These are phyloP conservation scores for Anthrax anthrax DNA, from an alignment of 2,888 invertebrate genomes.

Conservation along the genomic window DNA sequence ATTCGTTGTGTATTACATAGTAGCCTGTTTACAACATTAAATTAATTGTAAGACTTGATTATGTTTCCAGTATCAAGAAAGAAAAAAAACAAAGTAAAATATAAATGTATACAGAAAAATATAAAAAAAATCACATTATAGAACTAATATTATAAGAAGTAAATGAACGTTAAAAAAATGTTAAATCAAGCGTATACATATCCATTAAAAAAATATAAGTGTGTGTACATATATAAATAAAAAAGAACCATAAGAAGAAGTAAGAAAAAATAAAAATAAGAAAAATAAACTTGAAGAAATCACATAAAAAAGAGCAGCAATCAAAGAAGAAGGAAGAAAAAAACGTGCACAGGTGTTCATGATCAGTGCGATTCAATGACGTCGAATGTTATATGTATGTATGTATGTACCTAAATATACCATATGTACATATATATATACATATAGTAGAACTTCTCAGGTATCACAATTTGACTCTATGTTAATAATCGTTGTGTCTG, in stretches of 20 bases:
- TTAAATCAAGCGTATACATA: neutral
- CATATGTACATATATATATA: too few relatives aligned
- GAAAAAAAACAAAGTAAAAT: too few relatives aligned
- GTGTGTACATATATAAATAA: too few relatives aligned
- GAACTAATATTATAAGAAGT: too few relatives aligned
- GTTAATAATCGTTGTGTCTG: neutral
- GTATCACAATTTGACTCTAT: neutral
- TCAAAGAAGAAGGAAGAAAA: constrained; percentile 4
- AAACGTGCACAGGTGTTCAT: constrained; percentile 20
- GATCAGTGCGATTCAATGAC: constrained; percentile 12
- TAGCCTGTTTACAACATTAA: too few relatives aligned
- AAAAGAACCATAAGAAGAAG: neutral
- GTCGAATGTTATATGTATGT: neutral
- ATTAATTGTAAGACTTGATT: too few relatives aligned
- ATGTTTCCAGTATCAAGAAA: too few relatives aligned
- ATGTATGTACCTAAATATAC: too few relatives aligned
- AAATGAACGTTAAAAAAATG: neutral
- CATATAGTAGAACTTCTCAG: neutral
- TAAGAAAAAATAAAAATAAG: neutral
- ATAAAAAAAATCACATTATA: too few relatives aligned
- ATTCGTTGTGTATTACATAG: too few relatives aligned
- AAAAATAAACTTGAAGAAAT: neutral
- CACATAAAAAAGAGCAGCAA: neutral
- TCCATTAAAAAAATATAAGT: neutral
- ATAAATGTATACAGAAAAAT: too few relatives aligned